Evolutionary conservation across 2,113 vertebrate genomes (phyloP).

Genomic region (Odontesthes bonariensis): DNA sequence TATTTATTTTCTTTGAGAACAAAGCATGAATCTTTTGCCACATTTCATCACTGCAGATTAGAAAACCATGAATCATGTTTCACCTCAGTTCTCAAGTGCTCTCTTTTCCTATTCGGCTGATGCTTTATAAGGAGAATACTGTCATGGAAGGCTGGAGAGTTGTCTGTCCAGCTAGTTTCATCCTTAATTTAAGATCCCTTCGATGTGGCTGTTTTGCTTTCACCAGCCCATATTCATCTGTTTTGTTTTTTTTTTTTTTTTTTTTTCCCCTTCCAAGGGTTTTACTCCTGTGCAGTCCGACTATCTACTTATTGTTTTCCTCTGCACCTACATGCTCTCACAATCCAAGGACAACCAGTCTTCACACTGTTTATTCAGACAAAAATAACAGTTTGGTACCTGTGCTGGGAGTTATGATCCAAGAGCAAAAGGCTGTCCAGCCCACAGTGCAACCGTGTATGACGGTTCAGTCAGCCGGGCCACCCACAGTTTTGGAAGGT

Average conservation of each 20-base stretch:
- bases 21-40: conserved; percentile 55
- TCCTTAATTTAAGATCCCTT: background rate
- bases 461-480: no score
- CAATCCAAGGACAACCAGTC: conserved; percentile 3
- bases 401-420: background rate
- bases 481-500: background rate
- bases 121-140: conserved; percentile 31
- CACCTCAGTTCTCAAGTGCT: conserved; percentile 2
- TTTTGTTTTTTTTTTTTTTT: no score
- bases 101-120: conserved; percentile 3
- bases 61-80: conserved; percentile 52
- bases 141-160: background rate
- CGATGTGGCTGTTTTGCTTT: no score
- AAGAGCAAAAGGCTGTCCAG: background rate
- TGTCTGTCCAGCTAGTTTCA: background rate
- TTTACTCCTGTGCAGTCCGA: no score
- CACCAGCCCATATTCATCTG: no score
- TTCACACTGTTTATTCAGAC: background rate
- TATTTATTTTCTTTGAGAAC: conserved; percentile 19
- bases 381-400: conserved; percentile 1
- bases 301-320: no score
- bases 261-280: no score
- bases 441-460: no score
- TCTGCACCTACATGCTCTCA: no score
- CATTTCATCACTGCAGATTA: conserved; percentile 45